These are phyloP conservation scores for Tenualosa ilisha DNA, from an alignment of 2,797 vertebrate species.

Conservation along the genomic window DNA sequence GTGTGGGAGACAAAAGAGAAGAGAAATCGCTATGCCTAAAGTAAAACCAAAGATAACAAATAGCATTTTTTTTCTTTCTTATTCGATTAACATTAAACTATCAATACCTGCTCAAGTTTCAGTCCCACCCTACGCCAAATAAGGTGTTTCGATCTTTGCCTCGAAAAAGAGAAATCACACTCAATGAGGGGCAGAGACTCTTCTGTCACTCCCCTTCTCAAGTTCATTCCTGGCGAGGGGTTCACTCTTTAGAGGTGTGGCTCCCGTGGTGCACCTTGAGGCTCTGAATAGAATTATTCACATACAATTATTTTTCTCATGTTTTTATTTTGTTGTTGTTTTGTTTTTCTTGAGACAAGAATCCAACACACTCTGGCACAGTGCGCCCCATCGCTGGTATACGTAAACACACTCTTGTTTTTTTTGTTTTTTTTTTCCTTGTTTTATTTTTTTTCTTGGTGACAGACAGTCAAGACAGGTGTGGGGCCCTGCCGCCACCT, in stretches of 20 bases:
- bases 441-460: not conserved
- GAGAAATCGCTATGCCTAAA: constrained; percentile 64
- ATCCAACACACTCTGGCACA: constrained; percentile 25
- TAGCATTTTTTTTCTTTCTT: constrained; percentile 49
- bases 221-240: constrained; percentile 35
- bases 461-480: constrained; percentile 4
- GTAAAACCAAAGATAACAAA: constrained; percentile 35
- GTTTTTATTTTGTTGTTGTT: constrained; percentile 19
- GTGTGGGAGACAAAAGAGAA: constrained; percentile 55
- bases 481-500: not conserved
- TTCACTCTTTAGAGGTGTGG: constrained; percentile 36
- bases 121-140: constrained; percentile 35
- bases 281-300: constrained; percentile 20
- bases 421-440: not conserved
- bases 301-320: not conserved
- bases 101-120: constrained; percentile 50
- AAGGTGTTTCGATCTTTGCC: constrained; percentile 18
- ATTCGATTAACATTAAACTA: constrained; percentile 46
- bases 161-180: constrained; percentile 13
- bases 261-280: constrained; percentile 32
- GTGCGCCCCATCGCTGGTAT: constrained; percentile 25
- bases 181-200: constrained; percentile 18
- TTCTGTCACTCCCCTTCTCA: constrained; percentile 28
- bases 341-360: not conserved
- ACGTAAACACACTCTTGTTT: constrained; percentile 30